These are phyloP conservation scores for Erannis defoliaria DNA, from an alignment of 2,888 invertebrate species.

Conservation along the genomic window DNA sequence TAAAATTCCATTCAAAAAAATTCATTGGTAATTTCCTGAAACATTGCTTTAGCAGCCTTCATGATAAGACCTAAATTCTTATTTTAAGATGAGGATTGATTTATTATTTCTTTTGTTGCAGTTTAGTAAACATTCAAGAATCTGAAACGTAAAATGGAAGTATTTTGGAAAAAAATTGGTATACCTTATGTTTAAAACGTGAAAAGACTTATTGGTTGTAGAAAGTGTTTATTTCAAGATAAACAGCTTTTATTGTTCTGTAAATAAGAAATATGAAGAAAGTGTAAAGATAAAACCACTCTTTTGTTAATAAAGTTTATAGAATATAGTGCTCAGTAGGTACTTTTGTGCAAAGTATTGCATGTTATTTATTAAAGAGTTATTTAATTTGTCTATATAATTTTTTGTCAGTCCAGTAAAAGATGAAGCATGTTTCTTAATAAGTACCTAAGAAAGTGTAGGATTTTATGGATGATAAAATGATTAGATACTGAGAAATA, in stretches of 20 bases:
- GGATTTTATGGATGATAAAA: too few relatives aligned
- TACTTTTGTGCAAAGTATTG: constrained; percentile 19
- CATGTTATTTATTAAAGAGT: constrained; percentile 27
- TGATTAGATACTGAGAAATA: too few relatives aligned
- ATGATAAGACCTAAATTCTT: too few relatives aligned
- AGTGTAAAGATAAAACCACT: constrained; percentile 3
- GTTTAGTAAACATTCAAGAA: constrained; percentile 32
- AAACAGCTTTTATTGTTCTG: constrained; percentile 11
- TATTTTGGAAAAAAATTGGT: constrained; percentile 2
- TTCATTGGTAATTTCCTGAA: too few relatives aligned
- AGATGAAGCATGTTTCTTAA: too few relatives aligned
- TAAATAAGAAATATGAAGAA: constrained; percentile 7
- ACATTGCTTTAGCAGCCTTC: not conserved
- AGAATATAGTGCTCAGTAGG: not conserved
- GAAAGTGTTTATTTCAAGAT: constrained; percentile 7
- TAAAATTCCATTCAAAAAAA: too few relatives aligned
- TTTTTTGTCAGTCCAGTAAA: not conserved
- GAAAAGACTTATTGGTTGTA: not conserved
- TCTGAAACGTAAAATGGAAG: constrained; percentile 28
- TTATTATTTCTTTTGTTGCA: constrained; percentile 24
- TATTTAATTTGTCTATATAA: not conserved
- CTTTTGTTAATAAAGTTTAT: constrained; percentile 14
- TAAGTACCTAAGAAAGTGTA: too few relatives aligned
- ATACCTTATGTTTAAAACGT: not conserved
- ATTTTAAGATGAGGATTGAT: not conserved